phyloP scores from a whole-genome alignment of 2,113 vertebrate species.

The Festucalex cinctus region DNA sequence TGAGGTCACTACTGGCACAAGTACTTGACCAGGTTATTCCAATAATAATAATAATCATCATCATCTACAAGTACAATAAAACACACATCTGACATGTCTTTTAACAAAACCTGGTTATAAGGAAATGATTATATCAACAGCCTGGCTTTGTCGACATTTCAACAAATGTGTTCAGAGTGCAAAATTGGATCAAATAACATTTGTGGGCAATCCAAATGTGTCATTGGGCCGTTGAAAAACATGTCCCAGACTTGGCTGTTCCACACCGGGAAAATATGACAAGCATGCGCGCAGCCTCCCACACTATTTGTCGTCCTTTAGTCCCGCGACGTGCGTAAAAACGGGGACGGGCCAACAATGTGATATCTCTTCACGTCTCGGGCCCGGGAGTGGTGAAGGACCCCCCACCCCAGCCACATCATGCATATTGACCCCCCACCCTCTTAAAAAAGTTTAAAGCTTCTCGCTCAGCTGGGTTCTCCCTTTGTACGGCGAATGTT shows the following conservation, averaged over 20 bases:
- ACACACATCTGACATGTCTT: neutral
- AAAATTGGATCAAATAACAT: slow-evolving; percentile 15
- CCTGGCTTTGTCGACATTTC: neutral
- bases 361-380: slow-evolving; percentile 76
- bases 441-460: slow-evolving; percentile 68
- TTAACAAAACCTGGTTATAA: neutral
- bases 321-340: slow-evolving; percentile 74
- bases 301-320: slow-evolving; percentile 75
- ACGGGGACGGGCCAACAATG: slow-evolving; percentile 61
- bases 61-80: neutral
- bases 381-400: slow-evolving; percentile 52
- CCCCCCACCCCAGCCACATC: slow-evolving; percentile 23
- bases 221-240: slow-evolving; percentile 50
- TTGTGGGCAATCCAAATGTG: slow-evolving; percentile 36
- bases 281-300: slow-evolving; percentile 64
- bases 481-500: slow-evolving; percentile 65
- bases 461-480: slow-evolving; percentile 75
- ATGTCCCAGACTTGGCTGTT: slow-evolving; percentile 49
- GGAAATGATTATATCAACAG: slow-evolving; percentile 6
- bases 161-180: slow-evolving; percentile 6
- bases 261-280: slow-evolving; percentile 66
- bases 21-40: neutral
- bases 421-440: slow-evolving; percentile 26
- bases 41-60: neutral
- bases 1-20: neutral